A percentile compares a stretch with the other conserved stretches of the same genome.
These are phyloP conservation scores for Drosophila nasuta DNA, from an alignment of 1,140 invertebrate genomes.

Conservation along the genomic window DNA sequence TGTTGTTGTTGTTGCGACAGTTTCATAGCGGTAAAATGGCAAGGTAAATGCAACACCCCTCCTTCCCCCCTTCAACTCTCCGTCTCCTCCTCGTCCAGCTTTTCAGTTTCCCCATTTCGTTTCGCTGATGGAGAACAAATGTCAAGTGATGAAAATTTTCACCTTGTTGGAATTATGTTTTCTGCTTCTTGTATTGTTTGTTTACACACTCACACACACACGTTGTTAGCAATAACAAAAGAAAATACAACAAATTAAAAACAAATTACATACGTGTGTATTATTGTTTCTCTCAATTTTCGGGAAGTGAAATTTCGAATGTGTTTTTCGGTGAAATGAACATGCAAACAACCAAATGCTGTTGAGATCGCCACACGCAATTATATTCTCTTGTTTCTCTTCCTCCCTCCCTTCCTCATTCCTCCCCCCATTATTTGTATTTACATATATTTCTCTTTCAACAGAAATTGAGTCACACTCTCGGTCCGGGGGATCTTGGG, in stretches of 20 bases:
- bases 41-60: conserved; percentile 17
- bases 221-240: conserved; percentile 4
- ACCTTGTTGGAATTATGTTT: conserved; percentile 30
- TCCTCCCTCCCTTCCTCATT: background rate
- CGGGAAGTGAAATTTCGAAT: conserved; percentile 48
- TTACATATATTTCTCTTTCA: background rate
- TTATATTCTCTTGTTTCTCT: conserved; percentile 1
- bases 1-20: conserved; percentile 14
- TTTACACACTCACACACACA: background rate
- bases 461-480: conserved; percentile 24
- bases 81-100: background rate
- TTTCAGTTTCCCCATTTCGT: background rate
- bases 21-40: conserved; percentile 42
- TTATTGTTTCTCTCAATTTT: conserved; percentile 15
- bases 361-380: conserved; percentile 1
- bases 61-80: no score
- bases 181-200: conserved; percentile 12
- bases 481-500: conserved; percentile 1
- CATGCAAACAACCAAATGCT: conserved; percentile 4
- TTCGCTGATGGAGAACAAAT: conserved; percentile 36
- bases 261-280: conserved; percentile 23
- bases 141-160: conserved; percentile 32
- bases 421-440: background rate
- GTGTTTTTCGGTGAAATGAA: conserved; percentile 18
- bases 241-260: conserved; percentile 31